Evolutionary conservation across 30 jellyfish, hydroid and myxozoan genomes (phyloP).

Genomic region (Aurelia aurita): DNA sequence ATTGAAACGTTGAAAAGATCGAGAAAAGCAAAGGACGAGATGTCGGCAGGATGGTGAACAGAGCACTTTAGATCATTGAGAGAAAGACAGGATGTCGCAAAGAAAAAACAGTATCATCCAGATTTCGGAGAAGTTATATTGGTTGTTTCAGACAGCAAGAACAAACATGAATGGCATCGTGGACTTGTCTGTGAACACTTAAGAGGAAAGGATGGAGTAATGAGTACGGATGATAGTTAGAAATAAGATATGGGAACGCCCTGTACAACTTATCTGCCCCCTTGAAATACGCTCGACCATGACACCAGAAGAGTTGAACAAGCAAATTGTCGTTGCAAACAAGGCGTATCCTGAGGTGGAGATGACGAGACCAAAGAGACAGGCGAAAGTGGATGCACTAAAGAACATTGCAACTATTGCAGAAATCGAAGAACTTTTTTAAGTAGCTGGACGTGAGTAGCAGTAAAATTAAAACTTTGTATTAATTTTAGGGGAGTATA

Average conservation of each 20-base stretch:
- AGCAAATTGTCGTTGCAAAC: constrained; percentile 36
- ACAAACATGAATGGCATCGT: constrained; percentile 49
- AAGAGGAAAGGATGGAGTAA: constrained; percentile 57
- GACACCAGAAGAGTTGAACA: constrained; percentile 34
- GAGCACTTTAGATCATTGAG: constrained; percentile 60
- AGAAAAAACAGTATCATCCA: too few relatives aligned
- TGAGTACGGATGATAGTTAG: constrained; percentile 52
- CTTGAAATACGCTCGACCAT: too few relatives aligned
- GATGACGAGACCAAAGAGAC: constrained; percentile 39
- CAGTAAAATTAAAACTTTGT: constrained; percentile 32
- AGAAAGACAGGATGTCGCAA: constrained; percentile 65
- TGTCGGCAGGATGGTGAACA: too few relatives aligned
- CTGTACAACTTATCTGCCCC: constrained; percentile 55
- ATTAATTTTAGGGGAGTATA: constrained; percentile 50
- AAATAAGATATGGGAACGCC: constrained; percentile 57
- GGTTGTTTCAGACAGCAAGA: constrained; percentile 51
- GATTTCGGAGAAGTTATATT: constrained; percentile 53
- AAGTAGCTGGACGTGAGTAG: constrained; percentile 11
- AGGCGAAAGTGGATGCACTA: constrained; percentile 10
- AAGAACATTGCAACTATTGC: constrained; percentile 25
- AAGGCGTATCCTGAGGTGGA: constrained; percentile 31
- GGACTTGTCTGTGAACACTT: constrained; percentile 53
- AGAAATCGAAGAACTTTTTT: constrained; percentile 20
- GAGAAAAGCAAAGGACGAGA: too few relatives aligned
- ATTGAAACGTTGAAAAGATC: constrained; percentile 47